Evolutionary conservation across 1,140 invertebrate genomes (phyloP), one percentile per base, ranked within the genome.

Genomic region (Branchinecta lindahli): DNA sequence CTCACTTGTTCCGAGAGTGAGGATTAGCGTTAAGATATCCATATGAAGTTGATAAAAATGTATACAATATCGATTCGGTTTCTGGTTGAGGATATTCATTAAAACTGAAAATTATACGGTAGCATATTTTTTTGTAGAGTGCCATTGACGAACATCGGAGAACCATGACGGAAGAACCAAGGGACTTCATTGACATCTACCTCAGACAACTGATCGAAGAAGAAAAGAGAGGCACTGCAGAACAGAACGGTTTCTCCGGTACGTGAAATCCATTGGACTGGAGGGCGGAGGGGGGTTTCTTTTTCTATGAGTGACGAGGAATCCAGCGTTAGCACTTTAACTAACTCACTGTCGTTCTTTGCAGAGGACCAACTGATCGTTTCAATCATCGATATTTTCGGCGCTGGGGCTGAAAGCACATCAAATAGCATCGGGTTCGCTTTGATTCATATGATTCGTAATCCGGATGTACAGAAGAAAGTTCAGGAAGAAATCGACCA

Each of bases 121-220:
- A n/a, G n/a, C n/a, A n/a, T 33, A 33, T 33, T 33, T 33, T 33
- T 1, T 61, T 61, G 12, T 20, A 61, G 52, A 61, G 6, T 3
- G 52, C 52, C 12, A 61, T 61, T 61, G 52, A 61, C 6, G 52
- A 61, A 20, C 52, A 61, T 20, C 12, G 52, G 52, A 12, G 18
- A 61, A 61, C 52, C 12, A 12, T 61, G 12, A 12, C 75, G 0
- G 78, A 81, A 46, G 76, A 82, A 65, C 83, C 85, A 7, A 78
- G 82, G 18, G 89, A 92, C 75, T 84, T 92, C 44, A 89, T 93
- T 66, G 89, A 90, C 75, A 83, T 85, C 46, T 92, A 87, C 76
- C 79, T 93, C 6, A 79, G 83, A 52, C 84, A 90, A 80, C 87
- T 90, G 81, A 77, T 84, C 47, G 70, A 78, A 44, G 75, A 74